Conservation (phyloP, 2,888 invertebrate genomes). For the Gastracanthus pulcherrimus region DNA sequence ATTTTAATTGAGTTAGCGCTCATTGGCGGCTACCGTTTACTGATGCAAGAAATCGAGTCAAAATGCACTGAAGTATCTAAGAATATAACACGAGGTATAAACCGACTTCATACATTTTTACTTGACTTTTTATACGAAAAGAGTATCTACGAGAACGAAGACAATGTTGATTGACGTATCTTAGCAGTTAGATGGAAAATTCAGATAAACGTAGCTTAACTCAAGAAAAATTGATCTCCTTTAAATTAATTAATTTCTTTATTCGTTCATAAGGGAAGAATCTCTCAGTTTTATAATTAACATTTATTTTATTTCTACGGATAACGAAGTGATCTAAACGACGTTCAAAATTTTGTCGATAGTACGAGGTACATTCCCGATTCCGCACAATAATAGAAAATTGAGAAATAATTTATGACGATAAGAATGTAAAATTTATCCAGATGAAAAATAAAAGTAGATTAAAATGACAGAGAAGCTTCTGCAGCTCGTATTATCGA, state of each 20-base stretch:
- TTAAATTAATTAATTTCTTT: conserved; percentile 28
- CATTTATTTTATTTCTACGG: conserved; percentile 29
- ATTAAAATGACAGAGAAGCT: conserved; percentile 26
- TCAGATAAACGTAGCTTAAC: conserved; percentile 42
- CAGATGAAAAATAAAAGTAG: conserved; percentile 21
- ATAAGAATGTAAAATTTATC: conserved; percentile 18
- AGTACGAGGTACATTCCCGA: conserved; percentile 40
- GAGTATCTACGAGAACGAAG: conserved; percentile 14
- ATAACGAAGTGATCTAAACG: conserved; percentile 19
- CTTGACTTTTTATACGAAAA: conserved; percentile 37
- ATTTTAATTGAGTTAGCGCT: conserved; percentile 29
- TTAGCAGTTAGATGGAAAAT: neutral
- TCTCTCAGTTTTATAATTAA: conserved; percentile 8
- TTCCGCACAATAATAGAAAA: conserved; percentile 15
- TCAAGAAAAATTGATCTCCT: conserved; percentile 37
- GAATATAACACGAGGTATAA: conserved; percentile 40
- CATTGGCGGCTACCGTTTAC: neutral
- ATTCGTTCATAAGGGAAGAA: conserved; percentile 10
- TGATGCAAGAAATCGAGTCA: conserved; percentile 28
- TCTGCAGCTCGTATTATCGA: conserved; percentile 48
- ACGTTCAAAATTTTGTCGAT: conserved; percentile 41
- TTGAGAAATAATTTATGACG: conserved; percentile 15
- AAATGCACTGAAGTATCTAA: conserved; percentile 30
- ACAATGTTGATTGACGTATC: conserved; percentile 26
- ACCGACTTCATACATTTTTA: conserved; percentile 40